Evolutionary conservation across 2,113 vertebrate species (phyloP).

Genomic region (Cariama cristata): DNA sequence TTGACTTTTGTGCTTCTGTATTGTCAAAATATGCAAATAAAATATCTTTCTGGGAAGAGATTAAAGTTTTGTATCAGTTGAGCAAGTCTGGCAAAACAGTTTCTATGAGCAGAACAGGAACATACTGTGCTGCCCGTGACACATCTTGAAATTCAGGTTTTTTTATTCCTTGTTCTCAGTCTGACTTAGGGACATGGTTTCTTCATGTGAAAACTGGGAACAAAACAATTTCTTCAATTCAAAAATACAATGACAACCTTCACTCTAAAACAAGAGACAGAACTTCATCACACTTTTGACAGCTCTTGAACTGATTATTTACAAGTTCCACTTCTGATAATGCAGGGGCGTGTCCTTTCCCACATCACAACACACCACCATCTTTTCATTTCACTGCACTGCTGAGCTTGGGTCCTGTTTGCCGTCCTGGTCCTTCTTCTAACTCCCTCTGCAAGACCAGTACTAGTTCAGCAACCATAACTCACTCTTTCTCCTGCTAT

Average conservation of each 20-base stretch:
- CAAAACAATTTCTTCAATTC: background rate
- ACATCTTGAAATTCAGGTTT: constrained; percentile 45
- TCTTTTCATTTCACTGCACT: background rate
- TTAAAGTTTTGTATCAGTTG: background rate
- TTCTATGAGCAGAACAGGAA: background rate
- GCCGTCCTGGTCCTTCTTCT: background rate
- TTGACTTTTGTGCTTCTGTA: background rate
- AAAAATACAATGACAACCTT: background rate
- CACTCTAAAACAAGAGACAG: background rate
- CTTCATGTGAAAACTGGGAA: background rate
- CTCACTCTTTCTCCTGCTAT: background rate
- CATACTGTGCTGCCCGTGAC: constrained; percentile 12
- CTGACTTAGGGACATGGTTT: background rate
- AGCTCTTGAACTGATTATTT: background rate
- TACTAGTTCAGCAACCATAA: background rate
- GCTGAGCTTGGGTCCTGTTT: background rate
- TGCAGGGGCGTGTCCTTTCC: background rate
- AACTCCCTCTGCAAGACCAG: background rate
- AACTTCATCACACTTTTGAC: background rate
- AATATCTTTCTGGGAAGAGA: constrained; percentile 18
- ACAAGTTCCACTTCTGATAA: background rate
- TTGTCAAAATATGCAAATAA: constrained; percentile 53
- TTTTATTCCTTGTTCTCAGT: background rate
- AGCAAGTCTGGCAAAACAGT: constrained; percentile 56
- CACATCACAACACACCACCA: background rate